A percentile compares a stretch with the other conserved stretches of the same genome.
Conservation (phyloP, 2,797 vertebrate genomes). For the Orientallactaga sibirica region DNA sequence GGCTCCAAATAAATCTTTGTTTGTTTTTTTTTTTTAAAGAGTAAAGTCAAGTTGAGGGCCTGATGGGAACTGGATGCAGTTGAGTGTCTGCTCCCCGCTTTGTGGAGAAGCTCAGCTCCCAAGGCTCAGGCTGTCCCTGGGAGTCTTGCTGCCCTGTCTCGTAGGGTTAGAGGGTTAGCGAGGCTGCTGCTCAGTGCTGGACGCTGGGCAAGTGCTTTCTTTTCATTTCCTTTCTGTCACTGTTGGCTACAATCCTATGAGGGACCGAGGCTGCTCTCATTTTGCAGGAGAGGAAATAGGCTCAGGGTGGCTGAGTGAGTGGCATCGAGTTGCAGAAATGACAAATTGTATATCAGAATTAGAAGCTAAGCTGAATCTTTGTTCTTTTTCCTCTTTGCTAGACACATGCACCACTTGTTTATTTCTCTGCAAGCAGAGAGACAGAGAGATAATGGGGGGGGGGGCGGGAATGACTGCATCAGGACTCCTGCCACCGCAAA, state of each 20-base stretch:
- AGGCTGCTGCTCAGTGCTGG: not conserved
- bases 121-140: not conserved
- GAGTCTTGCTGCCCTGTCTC: not conserved
- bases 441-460: too few relatives aligned
- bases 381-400: too few relatives aligned
- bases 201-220: not conserved
- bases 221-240: not conserved
- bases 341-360: not conserved
- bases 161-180: not conserved
- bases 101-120: not conserved
- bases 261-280: not conserved
- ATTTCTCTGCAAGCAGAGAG: too few relatives aligned
- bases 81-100: not conserved
- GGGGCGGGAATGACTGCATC: too few relatives aligned
- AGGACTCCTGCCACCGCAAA: too few relatives aligned
- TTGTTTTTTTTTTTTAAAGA: not conserved
- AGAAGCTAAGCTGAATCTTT: not conserved
- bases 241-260: not conserved
- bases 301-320: not conserved
- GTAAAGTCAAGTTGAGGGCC: not conserved
- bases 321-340: not conserved
- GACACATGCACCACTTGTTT: too few relatives aligned
- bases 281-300: slow-evolving; percentile 8
- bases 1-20: too few relatives aligned
- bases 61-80: not conserved